Percentiles rank a stretch among this genome's conserved stretches.
These are phyloP conservation scores for Pegoplata infirma DNA, from an alignment of 2,888 invertebrate species.

Conservation along the genomic window DNA sequence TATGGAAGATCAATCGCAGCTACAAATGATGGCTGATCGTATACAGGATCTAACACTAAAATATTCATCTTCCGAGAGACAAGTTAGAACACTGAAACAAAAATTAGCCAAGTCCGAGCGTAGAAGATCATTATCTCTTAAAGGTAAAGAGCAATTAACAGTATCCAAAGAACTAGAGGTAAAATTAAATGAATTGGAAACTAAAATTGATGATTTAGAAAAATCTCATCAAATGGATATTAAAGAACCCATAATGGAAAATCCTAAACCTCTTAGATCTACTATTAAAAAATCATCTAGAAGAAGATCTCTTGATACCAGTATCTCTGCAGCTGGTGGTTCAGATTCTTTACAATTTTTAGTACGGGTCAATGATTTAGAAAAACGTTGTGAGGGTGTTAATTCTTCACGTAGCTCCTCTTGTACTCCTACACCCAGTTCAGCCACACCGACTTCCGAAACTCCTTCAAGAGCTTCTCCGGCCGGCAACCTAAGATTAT, in stretches of 20 bases:
- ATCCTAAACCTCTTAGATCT: constrained; percentile 9
- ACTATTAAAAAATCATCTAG: constrained; percentile 67
- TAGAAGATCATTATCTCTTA: constrained; percentile 88
- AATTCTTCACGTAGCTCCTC: constrained; percentile 64
- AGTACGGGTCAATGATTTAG: constrained; percentile 86
- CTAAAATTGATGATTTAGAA: constrained; percentile 85
- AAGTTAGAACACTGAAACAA: constrained; percentile 87
- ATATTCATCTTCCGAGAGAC: constrained; percentile 88
- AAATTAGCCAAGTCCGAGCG: constrained; percentile 89
- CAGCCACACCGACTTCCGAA: constrained; percentile 64
- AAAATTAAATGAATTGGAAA: constrained; percentile 89
- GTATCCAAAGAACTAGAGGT: constrained; percentile 91
- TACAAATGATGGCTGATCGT: constrained; percentile 88
- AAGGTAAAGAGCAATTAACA: constrained; percentile 89
- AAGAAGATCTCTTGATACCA: constrained; percentile 87
- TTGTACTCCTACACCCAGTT: constrained; percentile 72
- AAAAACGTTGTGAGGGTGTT: constrained; percentile 86
- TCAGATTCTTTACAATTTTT: constrained; percentile 88
- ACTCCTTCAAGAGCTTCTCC: constrained; percentile 65
- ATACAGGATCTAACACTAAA: constrained; percentile 91
- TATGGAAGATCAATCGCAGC: constrained; percentile 83
- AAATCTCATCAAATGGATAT: constrained; percentile 66
- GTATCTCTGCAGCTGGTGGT: constrained; percentile 80
- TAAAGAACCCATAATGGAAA: constrained; percentile 31
- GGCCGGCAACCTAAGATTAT: constrained; percentile 74